These are phyloP conservation scores for Lamproptera curius DNA, from an alignment of 2,888 invertebrate species.

Conservation along the genomic window DNA sequence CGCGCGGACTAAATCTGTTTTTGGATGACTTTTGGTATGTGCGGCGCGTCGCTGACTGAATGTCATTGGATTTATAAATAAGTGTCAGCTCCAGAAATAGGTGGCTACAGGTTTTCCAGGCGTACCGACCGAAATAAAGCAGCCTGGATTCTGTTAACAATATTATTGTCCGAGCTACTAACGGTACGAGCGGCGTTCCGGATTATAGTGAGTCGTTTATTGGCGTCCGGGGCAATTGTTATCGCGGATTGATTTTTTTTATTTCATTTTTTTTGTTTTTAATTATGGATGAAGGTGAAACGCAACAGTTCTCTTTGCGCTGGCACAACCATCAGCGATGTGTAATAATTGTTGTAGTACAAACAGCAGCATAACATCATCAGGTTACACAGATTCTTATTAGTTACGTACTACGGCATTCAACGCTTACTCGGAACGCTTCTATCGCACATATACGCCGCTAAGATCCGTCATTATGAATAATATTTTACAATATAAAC, in stretches of 20 bases:
- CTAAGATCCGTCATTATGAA: too few relatives aligned
- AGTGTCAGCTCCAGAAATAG: slow-evolving; percentile 79
- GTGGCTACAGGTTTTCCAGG: slow-evolving; percentile 79
- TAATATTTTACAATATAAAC: too few relatives aligned
- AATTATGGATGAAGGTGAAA: slow-evolving; percentile 78
- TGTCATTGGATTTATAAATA: slow-evolving; percentile 79
- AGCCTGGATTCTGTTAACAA: slow-evolving; percentile 77
- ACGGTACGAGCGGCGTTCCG: slow-evolving; percentile 47
- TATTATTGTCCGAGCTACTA: slow-evolving; percentile 66
- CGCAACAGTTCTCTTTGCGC: slow-evolving; percentile 89
- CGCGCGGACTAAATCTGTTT: slow-evolving; percentile 73
- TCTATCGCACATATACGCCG: slow-evolving; percentile 8
- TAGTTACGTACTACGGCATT: slow-evolving; percentile 16
- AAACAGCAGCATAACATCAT: too few relatives aligned
- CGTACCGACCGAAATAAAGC: slow-evolving; percentile 77
- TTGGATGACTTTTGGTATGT: slow-evolving; percentile 78
- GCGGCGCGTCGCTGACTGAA: slow-evolving; percentile 72
- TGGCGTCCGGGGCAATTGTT: slow-evolving; percentile 17
- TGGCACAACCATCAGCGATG: slow-evolving; percentile 91
- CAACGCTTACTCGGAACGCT: slow-evolving; percentile 14
- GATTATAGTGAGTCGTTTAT: slow-evolving; percentile 45
- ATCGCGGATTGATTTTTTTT: slow-evolving; percentile 28
- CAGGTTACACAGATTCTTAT: slow-evolving; percentile 47
- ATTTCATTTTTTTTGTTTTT: slow-evolving; percentile 50
- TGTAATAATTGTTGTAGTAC: slow-evolving; percentile 61